These are phyloP conservation scores for Oostethus manadensis DNA, from an alignment of 2,113 vertebrate genomes.

Conservation along the genomic window DNA sequence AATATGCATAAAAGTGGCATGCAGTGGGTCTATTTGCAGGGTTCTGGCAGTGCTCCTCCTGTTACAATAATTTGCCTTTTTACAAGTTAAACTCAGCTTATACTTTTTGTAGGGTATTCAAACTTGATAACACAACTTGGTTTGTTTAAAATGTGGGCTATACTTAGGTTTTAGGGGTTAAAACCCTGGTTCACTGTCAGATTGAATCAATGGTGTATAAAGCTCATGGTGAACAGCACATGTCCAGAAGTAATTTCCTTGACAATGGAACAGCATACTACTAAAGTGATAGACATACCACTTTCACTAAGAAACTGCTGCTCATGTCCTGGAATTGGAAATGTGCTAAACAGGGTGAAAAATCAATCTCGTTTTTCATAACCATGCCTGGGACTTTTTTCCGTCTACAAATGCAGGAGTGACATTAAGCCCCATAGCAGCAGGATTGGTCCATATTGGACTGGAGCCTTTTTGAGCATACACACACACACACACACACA, in stretches of 20 bases:
- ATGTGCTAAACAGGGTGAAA: slow-evolving; percentile 64
- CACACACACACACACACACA: not conserved
- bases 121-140: slow-evolving; percentile 12
- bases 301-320: slow-evolving; percentile 49
- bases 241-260: slow-evolving; percentile 53
- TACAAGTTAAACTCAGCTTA: too few relatives aligned
- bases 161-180: slow-evolving; percentile 21
- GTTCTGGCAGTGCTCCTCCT: too few relatives aligned
- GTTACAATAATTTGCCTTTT: too few relatives aligned
- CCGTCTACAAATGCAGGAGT: slow-evolving; percentile 56
- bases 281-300: slow-evolving; percentile 53
- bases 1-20: too few relatives aligned
- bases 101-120: not conserved
- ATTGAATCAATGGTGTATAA: slow-evolving; percentile 35
- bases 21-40: too few relatives aligned
- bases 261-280: slow-evolving; percentile 52
- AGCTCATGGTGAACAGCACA: slow-evolving; percentile 43
- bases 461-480: slow-evolving; percentile 30
- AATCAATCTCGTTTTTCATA: slow-evolving; percentile 66
- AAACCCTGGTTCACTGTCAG: slow-evolving; percentile 49
- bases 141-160: slow-evolving; percentile 26
- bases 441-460: slow-evolving; percentile 51
- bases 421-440: slow-evolving; percentile 64
- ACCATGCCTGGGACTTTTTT: slow-evolving; percentile 63
- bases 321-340: slow-evolving; percentile 52